Conservation (phyloP, 1,140 invertebrate genomes). For the Aphidius gifuensis region DNA sequence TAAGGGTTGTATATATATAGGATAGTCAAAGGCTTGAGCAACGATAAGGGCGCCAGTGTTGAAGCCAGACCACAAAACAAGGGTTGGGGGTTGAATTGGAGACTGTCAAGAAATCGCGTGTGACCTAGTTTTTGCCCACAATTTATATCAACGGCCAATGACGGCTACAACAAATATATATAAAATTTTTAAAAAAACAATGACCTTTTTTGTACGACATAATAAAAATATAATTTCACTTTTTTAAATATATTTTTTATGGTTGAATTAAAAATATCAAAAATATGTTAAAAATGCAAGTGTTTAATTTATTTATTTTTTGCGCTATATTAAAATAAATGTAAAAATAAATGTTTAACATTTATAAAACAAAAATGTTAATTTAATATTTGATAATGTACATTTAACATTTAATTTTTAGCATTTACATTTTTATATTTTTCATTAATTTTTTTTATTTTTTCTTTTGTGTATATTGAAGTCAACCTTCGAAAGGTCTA, state of each 20-base stretch:
- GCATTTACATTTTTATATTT: too few relatives aligned
- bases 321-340: too few relatives aligned
- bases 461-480: too few relatives aligned
- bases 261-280: not conserved
- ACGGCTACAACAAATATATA: not conserved
- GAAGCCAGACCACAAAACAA: not conserved
- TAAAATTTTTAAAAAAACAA: not conserved
- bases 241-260: not conserved
- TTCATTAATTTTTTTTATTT: too few relatives aligned
- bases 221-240: not conserved
- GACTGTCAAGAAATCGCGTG: constrained; percentile 17
- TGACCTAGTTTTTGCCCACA: constrained; percentile 20
- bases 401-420: too few relatives aligned
- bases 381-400: too few relatives aligned
- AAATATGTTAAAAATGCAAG: not conserved
- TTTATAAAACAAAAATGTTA: too few relatives aligned
- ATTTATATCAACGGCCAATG: not conserved
- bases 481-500: too few relatives aligned
- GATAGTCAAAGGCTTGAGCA: constrained; percentile 9
- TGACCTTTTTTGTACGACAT: not conserved
- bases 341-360: too few relatives aligned
- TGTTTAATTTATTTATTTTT: too few relatives aligned
- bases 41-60: constrained; percentile 18
- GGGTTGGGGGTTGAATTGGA: not conserved
- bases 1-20: constrained; percentile 8